Evolutionary conservation across 2,888 invertebrate species (phyloP), one percentile per base, ranked within the genome.

Genomic region (Xanthia icteritia): DNA sequence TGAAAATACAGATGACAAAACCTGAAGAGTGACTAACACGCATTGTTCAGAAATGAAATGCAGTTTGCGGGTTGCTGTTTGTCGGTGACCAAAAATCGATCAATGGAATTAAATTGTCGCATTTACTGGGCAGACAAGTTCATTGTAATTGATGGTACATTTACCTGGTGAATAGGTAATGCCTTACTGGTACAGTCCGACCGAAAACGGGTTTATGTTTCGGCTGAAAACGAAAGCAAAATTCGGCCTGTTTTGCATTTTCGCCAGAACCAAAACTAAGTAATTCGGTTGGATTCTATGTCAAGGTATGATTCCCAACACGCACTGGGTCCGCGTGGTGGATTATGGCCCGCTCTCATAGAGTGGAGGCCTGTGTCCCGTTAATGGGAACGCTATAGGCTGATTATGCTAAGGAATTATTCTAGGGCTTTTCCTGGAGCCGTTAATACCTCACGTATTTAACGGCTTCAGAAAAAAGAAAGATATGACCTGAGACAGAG

Each of bases 1-100:
- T 27, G n/a, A 61, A 61, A 20, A 36, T 60, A 61, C 5, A 8
- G 61, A 45, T 54, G 54, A 79, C 36, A 70, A 27, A 27, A 60
- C 20, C 27, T 13, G 9, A 72, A 39, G 1, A 45, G 1, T 31
- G 1, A 11, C 11, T 58, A 67, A 1, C 6, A 60, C 42, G 60
- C 0, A 15, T 13, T 31, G n/a, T 51, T 31, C 20, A 8, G 48
- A 60, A 60, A 23, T 4, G 2, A 39, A 65, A 39, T 39, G 23
- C 1, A 13, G 23, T 23, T 48, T 27, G 11, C 48, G 8, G 8
- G 76, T 48, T 20, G 31, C 5, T 17, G 5, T n/a, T 58, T 58
- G 27, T 20, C 9, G 64, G 36, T 31, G 17, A 39, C 39, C 13
- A 15, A 45, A 45, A 45, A 58, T n/a, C 2, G 13, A 58, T 27